Base-by-base conservation (phyloP, 2,113 vertebrate genomes). In the Pelmatolapia mariae region DNA sequence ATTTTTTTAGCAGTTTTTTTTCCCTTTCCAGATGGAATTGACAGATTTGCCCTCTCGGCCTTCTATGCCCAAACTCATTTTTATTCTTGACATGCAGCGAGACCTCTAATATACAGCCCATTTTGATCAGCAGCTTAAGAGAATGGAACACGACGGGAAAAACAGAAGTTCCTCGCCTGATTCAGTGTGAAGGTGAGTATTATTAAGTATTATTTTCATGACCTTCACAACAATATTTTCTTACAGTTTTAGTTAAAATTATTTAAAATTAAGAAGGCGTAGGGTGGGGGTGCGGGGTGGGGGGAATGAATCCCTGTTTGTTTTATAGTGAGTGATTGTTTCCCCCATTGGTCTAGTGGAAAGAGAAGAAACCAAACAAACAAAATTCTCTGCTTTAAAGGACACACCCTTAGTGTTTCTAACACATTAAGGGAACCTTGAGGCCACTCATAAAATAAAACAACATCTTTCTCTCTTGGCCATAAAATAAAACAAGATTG, bases 341-440 rank as follows among this genome's bases (percentile, higher is more conserved):
- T 94, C 90, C 92, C 76, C 84, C 50, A 6, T 63, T 6, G 47
- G 47, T 61, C 57, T 86, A 61, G 63, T 86, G 83, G 84, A 83
- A 52, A 83, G 81, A 83, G 82, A 82, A 90, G 53, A 87, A 87
- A 68, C 40, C 71, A 82, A 88, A 86, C 87, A 93, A 92, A 81
- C 63, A 91, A 45, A 87, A 53, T 63, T 85, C 43, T 52, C 13
- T 59, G 84, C 85, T 91, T 91, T 81, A 45, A 63, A 36, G 83
- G 90, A 93, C 94, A 95, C 90, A 80, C 93, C 92, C 93, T 88
- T 71, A 84, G 83, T 93, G 93, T 93, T 94, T 87, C 93, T 93
- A 89, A 95, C 94, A 96, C 94, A 95, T 96, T 95, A 95, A 90
- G 94, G 92, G 93, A 95, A 93, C 88, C 93, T 94, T 63, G 59